Evolutionary conservation across 64 coral and sea anemone genomes (phyloP).

Genomic region (Dendronephthya gigantea): DNA sequence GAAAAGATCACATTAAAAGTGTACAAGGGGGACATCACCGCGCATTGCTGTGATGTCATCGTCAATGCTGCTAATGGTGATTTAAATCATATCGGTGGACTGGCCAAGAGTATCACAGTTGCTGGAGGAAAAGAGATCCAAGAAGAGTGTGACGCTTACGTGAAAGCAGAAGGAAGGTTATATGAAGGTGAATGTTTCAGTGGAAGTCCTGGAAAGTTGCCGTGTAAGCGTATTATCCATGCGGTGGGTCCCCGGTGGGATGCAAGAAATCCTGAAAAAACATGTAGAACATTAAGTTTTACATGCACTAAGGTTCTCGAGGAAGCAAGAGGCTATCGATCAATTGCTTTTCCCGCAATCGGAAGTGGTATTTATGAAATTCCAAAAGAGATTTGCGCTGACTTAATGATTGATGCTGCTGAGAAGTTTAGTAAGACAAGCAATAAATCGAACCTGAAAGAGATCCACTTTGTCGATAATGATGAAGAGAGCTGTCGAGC

Average conservation of each 20-base stretch:
- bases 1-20: conserved; percentile 21
- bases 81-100: conserved; percentile 34
- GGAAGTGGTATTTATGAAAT: conserved; percentile 15
- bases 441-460: background rate
- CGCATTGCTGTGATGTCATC: conserved; percentile 41
- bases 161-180: background rate
- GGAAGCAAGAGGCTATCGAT: background rate
- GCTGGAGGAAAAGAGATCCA: conserved; percentile 40
- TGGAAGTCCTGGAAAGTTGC: conserved; percentile 29
- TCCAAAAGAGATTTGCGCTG: conserved; percentile 19
- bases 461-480: conserved; percentile 23
- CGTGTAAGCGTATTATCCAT: conserved; percentile 52
- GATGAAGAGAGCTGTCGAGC: background rate
- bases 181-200: conserved; percentile 31
- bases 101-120: conserved; percentile 26
- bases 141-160: conserved; percentile 33
- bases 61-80: conserved; percentile 48
- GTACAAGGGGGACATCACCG: conserved; percentile 33
- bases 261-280: background rate
- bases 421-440: background rate
- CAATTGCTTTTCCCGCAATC: conserved; percentile 31
- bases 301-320: background rate
- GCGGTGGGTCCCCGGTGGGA: conserved; percentile 48
- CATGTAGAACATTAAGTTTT: background rate
- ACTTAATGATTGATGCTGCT: conserved; percentile 4